Conservation (phyloP, 2,797 vertebrate genomes). For the Sebastes melanostomus region DNA sequence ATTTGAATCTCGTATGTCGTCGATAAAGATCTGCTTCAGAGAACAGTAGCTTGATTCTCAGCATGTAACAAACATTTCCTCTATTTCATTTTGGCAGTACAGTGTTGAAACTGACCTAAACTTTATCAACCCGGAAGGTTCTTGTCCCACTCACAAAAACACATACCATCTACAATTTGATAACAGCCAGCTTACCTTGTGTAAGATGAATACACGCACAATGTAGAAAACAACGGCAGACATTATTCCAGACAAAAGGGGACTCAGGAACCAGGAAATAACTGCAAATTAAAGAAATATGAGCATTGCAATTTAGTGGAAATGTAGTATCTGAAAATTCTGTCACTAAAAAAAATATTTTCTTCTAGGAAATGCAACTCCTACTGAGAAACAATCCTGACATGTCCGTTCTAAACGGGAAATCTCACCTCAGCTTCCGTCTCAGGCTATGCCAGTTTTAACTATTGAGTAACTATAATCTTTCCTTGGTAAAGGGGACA, state of each 20-base stretch:
- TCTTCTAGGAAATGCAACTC: neutral
- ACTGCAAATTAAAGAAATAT: slow-evolving; percentile 79
- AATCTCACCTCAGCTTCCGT: neutral
- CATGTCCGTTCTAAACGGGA: neutral
- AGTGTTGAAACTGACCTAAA: slow-evolving; percentile 1
- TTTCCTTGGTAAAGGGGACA: neutral
- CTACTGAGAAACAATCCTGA: neutral
- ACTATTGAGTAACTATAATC: neutral
- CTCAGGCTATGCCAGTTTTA: neutral
- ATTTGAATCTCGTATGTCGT: neutral
- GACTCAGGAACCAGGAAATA: slow-evolving; percentile 96
- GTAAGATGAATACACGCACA: slow-evolving; percentile 90
- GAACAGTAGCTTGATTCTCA: neutral
- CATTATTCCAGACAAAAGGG: slow-evolving; percentile 95
- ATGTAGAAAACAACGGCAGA: slow-evolving; percentile 94
- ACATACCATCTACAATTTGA: neutral
- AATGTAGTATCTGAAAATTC: neutral
- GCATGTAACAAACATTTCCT: slow-evolving; percentile 18
- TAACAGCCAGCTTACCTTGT: slow-evolving; percentile 85
- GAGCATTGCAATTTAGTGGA: neutral
- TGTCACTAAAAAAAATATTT: neutral
- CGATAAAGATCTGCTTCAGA: slow-evolving; percentile 6
- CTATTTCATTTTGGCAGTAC: neutral
- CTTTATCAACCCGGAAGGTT: neutral
- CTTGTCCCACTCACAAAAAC: neutral